Base-by-base conservation (phyloP, 2,113 vertebrate species). In the Stegostoma tigrinum region DNA sequence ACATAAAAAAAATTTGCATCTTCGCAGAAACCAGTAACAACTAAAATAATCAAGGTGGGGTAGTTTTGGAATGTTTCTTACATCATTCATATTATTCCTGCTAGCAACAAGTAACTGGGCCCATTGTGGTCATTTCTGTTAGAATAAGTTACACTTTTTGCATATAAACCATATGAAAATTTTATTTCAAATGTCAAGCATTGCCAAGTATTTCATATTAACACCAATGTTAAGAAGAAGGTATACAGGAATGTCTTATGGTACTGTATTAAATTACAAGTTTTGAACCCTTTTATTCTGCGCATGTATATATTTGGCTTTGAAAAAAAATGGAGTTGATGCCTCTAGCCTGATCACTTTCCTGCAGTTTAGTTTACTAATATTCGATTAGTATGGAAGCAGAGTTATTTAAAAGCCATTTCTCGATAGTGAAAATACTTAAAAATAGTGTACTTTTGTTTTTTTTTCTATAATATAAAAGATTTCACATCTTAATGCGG, bases 341-440 rank as follows among this genome's bases (percentile, higher is more conserved):
- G 97, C 97, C 97, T 98, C 98, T 98, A 98, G 97, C 98, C 97
- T 96, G 97, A 96, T 97, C 96, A 97, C 97, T 97, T 98, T 97
- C 96, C 97, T 96, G 95, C 96, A 98, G 97, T 98, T 98, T 97
- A 96, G 97, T 96, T 95, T 97, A 96, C 96, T 97, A 97, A 98
- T 98, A 97, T 97, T 97, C 97, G 98, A 98, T 98, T 98, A 97
- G 97, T 98, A 98, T 98, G 98, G 98, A 99, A 98, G 98, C 98
- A 98, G 98, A 98, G 98, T 98, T 98, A 98, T 99, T 99, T 98
- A 98, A 99, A 99, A 99, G 99, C 98, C 98, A 98, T 99, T 99
- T 95, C 94, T 98, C 98, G 96, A 97, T 96, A 98, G 98, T 99
- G 99, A 99, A 99, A 99, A 99, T 99, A 99, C 99, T 98, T 99